Evolutionary conservation across 2,888 invertebrate genomes (phyloP).

Genomic region (Pseudococcus jackbeardsleyi): DNA sequence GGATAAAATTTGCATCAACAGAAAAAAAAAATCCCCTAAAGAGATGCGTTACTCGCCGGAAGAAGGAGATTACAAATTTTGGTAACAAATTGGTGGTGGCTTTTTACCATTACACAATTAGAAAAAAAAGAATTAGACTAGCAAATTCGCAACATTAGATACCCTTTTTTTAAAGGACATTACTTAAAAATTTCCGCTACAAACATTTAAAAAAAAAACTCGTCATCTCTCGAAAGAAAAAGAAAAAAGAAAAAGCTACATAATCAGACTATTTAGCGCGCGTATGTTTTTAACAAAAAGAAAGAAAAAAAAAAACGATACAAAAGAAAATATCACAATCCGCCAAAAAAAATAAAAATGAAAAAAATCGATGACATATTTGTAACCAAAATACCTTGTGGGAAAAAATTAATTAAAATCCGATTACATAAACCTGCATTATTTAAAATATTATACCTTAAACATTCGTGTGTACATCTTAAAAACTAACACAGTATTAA

Average conservation of each 20-base stretch:
- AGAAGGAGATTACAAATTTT: conserved; percentile 41
- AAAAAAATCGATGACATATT: background rate
- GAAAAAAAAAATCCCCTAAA: background rate
- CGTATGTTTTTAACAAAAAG: conserved; percentile 14
- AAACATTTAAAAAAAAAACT: background rate
- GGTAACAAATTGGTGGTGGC: conserved; percentile 60
- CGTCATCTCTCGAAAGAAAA: background rate
- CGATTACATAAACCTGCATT: background rate
- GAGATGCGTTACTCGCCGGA: conserved; percentile 21
- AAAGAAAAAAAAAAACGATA: conserved; percentile 23
- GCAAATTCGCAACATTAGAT: conserved; percentile 11
- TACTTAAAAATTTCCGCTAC: background rate
- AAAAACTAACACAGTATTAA: conserved; percentile 45
- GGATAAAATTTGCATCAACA: background rate
- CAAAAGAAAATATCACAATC: conserved; percentile 38
- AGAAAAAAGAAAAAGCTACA: background rate
- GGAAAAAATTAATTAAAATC: background rate
- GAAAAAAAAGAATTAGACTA: conserved; percentile 5
- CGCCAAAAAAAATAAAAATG: background rate
- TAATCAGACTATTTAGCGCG: conserved; percentile 3
- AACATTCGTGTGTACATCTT: conserved; percentile 20
- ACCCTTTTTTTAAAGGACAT: conserved; percentile 11
- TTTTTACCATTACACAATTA: conserved; percentile 4
- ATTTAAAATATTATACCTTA: conserved; percentile 26
- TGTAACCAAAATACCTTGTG: conserved; percentile 15